Evolutionary conservation across 1,140 invertebrate genomes (phyloP), one percentile per base, ranked within the genome.

Genomic region (Drosophila ironensis): DNA sequence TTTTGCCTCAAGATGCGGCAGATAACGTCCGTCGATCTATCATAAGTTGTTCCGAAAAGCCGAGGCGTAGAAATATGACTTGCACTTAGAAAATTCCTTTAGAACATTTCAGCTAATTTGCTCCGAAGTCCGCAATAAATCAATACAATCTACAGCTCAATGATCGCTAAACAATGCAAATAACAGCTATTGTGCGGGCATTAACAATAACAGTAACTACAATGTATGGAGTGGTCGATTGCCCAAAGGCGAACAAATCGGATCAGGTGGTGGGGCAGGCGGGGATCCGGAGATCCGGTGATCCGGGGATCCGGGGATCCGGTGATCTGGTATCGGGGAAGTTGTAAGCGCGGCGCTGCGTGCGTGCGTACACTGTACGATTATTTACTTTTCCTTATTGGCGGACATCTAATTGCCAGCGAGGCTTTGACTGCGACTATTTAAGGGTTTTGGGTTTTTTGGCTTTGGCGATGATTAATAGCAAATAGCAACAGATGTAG

Each of bases 381-480:
- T 3, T 71, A 56, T 82, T 82, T 82, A 61, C 70, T 72, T 82
- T 82, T 82, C 78, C 78, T 82, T 71, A 86, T 82, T 82, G 68
- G 73, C 72, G 53, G 63, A 40, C 59, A 27, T 80, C 76, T 81
- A 80, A 81, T 75, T 75, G 76, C 44, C 60, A 44, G 38, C 47
- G 57, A 56, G 48, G 68, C 61, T 56, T 54, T 72, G 67, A 77
- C 60, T 68, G 72, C 35, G 67, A 59, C 76, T 81, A 81, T 81
- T 70, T 84, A 82, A 82, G 78, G 78, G 78, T 73, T 73, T 74
- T 73, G 61, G 38, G 44, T 27, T 69, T n/a, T 66, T 74, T 45
- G 46, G 44, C 70, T 76, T 71, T 72, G 77, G 63, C 6, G 73
- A 70, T 84, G 73, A 86, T 74, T 70, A 72, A 82, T 52, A 54